These are phyloP conservation scores for Lithophane semibrunnea DNA, from an alignment of 2,888 invertebrate species.

Conservation along the genomic window DNA sequence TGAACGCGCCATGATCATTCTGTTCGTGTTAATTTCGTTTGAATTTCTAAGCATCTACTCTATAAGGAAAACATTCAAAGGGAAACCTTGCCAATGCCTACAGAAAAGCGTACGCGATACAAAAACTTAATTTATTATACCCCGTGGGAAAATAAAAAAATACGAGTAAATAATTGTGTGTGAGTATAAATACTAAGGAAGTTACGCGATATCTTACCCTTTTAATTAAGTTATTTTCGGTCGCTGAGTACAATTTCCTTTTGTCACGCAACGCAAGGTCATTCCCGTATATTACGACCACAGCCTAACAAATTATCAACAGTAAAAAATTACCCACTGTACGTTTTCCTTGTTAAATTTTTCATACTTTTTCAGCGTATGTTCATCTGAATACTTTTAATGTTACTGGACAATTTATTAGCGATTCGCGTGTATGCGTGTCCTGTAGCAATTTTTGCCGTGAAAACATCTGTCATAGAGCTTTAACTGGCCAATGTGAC, in stretches of 20 bases:
- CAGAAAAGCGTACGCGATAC: conserved; percentile 39
- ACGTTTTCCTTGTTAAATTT: conserved; percentile 2
- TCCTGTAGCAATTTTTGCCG: conserved; percentile 76
- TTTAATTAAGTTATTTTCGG: conserved; percentile 77
- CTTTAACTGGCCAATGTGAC: conserved; percentile 64
- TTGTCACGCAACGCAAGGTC: conserved; percentile 83
- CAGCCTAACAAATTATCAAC: conserved; percentile 41
- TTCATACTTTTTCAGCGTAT: conserved; percentile 20
- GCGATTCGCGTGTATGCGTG: conserved; percentile 78
- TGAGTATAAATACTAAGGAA: conserved; percentile 65
- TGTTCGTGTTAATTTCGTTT: conserved; percentile 45
- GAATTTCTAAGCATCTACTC: conserved; percentile 43
- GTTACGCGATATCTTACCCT: conserved; percentile 72
- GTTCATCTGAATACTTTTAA: conserved; percentile 58
- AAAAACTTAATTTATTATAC: conserved; percentile 60
- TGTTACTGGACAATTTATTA: conserved; percentile 77
- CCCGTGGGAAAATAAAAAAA: conserved; percentile 60
- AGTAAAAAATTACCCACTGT: conserved; percentile 21
- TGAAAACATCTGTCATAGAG: conserved; percentile 85
- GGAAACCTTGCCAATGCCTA: conserved; percentile 37
- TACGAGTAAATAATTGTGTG: conserved; percentile 65
- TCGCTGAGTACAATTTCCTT: conserved; percentile 71
- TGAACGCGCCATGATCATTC: conserved; percentile 11
- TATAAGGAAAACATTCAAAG: conserved; percentile 50
- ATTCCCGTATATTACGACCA: conserved; percentile 51